Percentiles rank a stretch among this genome's conserved stretches.
These are phyloP conservation scores for Globia sparganii DNA, from an alignment of 2,888 invertebrate genomes.

Conservation along the genomic window DNA sequence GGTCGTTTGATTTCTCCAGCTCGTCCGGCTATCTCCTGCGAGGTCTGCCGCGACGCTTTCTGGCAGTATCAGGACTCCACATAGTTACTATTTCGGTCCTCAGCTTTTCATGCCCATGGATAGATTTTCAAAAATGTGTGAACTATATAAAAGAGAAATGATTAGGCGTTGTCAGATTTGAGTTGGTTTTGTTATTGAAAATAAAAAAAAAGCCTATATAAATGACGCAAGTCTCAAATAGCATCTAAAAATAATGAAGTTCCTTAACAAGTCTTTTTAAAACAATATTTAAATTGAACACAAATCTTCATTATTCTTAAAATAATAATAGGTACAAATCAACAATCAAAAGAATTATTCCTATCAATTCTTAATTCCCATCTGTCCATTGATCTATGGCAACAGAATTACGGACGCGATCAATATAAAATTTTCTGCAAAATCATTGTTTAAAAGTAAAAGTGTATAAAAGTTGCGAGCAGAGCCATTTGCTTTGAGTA, in stretches of 20 bases:
- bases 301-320: neutral
- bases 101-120: no score
- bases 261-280: neutral
- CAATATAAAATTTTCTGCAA: slow-evolving; percentile 22
- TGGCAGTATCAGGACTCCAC: neutral
- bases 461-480: slow-evolving; percentile 22
- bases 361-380: neutral
- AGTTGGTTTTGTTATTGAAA: neutral
- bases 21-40: neutral
- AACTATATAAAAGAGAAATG: neutral
- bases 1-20: neutral
- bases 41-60: neutral
- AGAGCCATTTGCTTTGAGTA: slow-evolving; percentile 13
- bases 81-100: neutral
- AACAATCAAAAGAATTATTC: neutral
- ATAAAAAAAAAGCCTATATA: neutral
- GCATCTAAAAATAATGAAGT: neutral
- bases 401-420: neutral
- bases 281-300: no score
- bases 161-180: neutral
- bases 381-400: slow-evolving; percentile 15
- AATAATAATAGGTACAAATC: neutral
- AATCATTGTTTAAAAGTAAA: slow-evolving; percentile 44
- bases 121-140: no score
- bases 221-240: neutral